Evolutionary conservation across 2,888 invertebrate species (phyloP).

Genomic region (Drosophila prostipennis): DNA sequence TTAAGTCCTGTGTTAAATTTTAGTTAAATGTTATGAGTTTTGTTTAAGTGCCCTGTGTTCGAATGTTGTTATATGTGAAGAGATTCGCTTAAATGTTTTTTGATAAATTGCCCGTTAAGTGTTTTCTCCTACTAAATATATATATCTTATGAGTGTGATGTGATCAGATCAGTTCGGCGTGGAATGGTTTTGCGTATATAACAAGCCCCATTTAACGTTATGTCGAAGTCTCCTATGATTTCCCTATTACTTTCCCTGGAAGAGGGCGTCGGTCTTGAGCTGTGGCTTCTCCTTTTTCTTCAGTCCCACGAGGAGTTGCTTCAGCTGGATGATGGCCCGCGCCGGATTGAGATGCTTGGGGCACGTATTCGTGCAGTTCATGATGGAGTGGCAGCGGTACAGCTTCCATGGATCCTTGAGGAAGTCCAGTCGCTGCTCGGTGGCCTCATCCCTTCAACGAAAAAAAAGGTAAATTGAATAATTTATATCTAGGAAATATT

Average conservation of each 20-base stretch:
- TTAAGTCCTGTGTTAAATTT: neutral
- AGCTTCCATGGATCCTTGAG: slow-evolving; percentile 95
- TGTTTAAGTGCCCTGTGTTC: neutral
- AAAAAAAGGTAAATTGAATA: no score
- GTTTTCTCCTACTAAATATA: no score
- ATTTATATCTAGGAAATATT: no score
- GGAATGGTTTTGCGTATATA: neutral
- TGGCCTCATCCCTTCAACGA: slow-evolving; percentile 90
- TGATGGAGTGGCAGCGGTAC: slow-evolving; percentile 97
- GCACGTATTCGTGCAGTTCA: slow-evolving; percentile 97
- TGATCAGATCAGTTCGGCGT: neutral
- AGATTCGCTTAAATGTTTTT: neutral
- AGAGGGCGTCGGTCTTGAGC: slow-evolving; percentile 87
- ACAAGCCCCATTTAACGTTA: neutral
- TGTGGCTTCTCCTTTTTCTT: slow-evolving; percentile 90
- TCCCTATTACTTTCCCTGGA: slow-evolving; percentile 54
- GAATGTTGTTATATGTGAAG: neutral
- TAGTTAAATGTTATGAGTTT: no score
- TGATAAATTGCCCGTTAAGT: no score
- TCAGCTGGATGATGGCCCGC: slow-evolving; percentile 96
- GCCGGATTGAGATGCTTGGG: slow-evolving; percentile 99
- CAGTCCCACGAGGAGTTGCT: slow-evolving; percentile 93
- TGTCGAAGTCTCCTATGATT: neutral
- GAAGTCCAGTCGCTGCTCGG: slow-evolving; percentile 89
- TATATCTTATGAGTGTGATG: no score